A percentile compares a stretch with the other conserved stretches of the same genome.
phyloP scores from a whole-genome alignment of 2,888 invertebrate genomes.

The Noctua janthina region DNA sequence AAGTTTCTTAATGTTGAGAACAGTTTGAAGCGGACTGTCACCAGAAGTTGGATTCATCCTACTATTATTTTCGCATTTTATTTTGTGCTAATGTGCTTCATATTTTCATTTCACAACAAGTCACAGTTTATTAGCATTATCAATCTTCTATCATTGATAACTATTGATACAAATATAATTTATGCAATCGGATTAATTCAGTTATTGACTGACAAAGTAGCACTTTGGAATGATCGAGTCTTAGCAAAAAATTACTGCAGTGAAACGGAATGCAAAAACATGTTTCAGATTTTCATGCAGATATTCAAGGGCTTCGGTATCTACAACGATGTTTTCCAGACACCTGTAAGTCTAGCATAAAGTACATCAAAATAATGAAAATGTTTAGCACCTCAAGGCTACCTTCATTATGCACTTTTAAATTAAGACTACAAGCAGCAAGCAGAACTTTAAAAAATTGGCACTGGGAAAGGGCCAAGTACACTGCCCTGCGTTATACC shows the following conservation, averaged over 20 bases:
- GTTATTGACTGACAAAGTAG: conserved; percentile 25
- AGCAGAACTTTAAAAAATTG: not conserved
- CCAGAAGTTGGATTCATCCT: conserved; percentile 19
- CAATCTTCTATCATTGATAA: not conserved
- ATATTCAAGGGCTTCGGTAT: not conserved
- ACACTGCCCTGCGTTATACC: not conserved
- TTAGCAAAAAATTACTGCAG: not conserved
- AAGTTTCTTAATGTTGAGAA: conserved; percentile 15
- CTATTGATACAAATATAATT: conserved; percentile 34
- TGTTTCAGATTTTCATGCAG: conserved; percentile 9
- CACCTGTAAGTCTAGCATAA: not conserved
- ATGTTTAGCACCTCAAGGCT: not conserved
- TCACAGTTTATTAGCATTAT: not conserved
- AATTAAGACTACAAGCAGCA: not conserved
- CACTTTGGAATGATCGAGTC: conserved; percentile 32
- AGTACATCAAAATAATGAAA: not conserved
- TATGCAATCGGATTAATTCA: conserved; percentile 20
- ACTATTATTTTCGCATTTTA: not conserved
- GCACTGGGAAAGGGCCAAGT: not conserved
- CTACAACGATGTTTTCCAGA: conserved; percentile 3
- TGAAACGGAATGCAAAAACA: conserved; percentile 6
- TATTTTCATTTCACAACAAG: not conserved
- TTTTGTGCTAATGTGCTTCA: not conserved
- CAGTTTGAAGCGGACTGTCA: not conserved
- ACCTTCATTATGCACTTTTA: not conserved